A percentile compares a stretch with the other conserved stretches of the same genome.
phyloP scores from a whole-genome alignment of 2,888 invertebrate genomes.

The Argyra leucocephala region DNA sequence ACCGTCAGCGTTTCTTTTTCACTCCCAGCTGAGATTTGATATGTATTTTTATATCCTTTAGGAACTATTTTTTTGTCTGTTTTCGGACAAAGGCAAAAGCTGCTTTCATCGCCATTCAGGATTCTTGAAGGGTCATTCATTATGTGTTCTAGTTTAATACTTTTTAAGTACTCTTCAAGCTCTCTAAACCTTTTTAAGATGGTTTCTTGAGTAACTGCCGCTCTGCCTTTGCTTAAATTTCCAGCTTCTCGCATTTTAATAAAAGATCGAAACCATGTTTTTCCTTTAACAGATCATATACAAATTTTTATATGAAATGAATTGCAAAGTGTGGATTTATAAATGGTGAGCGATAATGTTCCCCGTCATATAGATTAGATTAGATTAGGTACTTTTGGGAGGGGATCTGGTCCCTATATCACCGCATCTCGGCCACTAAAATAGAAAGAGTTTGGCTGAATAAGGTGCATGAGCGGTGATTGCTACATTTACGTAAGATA shows the following conservation, averaged over 20 bases:
- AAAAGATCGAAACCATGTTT: constrained; percentile 15
- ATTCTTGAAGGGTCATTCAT: constrained; percentile 14
- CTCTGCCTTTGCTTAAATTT: constrained; percentile 17
- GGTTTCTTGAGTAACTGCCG: constrained; percentile 14
- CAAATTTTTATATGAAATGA: no score
- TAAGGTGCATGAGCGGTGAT: no score
- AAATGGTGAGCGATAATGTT: no score
- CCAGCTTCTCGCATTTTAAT: constrained; percentile 17
- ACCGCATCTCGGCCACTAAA: no score
- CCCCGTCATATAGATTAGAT: no score
- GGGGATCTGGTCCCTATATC: no score
- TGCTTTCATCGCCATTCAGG: constrained; percentile 15
- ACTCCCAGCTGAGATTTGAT: constrained; percentile 14
- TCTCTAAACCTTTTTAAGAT: constrained; percentile 20
- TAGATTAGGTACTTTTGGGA: no score
- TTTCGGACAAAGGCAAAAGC: constrained; percentile 18
- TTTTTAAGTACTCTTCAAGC: constrained; percentile 18
- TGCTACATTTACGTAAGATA: no score
- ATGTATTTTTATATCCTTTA: constrained; percentile 20
- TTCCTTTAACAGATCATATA: no score
- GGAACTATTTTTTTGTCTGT: constrained; percentile 19
- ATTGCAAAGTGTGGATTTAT: no score
- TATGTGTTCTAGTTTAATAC: constrained; percentile 15
- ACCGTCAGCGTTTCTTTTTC: constrained; percentile 20
- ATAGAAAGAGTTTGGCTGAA: no score